phyloP scores from a whole-genome alignment of 2,113 vertebrate species.

The Brienomyrus longianalis region DNA sequence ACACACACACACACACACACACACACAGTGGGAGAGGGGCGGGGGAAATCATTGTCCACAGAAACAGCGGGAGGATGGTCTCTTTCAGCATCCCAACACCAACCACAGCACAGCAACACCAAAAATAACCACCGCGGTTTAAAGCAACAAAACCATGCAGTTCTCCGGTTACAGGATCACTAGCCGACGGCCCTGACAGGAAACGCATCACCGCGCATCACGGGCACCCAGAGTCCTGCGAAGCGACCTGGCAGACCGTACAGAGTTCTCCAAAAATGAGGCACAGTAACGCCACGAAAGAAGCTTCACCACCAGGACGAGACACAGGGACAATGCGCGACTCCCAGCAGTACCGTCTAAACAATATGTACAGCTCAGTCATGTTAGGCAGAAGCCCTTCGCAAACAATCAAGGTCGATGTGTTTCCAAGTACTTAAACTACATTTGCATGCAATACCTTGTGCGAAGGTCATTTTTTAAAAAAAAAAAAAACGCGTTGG shows the following conservation, averaged over 20 bases:
- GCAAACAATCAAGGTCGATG: not conserved
- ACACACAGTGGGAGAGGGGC: not conserved
- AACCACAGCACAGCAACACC: not conserved
- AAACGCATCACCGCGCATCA: not conserved
- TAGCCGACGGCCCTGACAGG: not conserved
- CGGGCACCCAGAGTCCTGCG: not conserved
- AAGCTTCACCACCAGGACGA: not conserved
- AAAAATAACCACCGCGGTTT: not conserved
- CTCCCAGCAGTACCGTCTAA: not conserved
- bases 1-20: not conserved
- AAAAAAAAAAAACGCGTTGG: not conserved
- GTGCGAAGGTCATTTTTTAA: not conserved
- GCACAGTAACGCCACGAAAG: not conserved
- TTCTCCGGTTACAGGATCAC: not conserved
- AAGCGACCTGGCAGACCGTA: not conserved
- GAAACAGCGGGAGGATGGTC: not conserved
- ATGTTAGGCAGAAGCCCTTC: not conserved
- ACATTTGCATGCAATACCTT: not conserved
- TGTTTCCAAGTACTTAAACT: not conserved
- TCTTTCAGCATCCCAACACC: not conserved
- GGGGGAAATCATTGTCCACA: not conserved
- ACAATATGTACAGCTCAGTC: not conserved
- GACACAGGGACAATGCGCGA: not conserved
- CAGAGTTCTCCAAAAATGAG: not conserved
- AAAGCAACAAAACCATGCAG: not conserved